Conservation (phyloP, 2,113 vertebrate species). For the Corynorhinus townsendii region DNA sequence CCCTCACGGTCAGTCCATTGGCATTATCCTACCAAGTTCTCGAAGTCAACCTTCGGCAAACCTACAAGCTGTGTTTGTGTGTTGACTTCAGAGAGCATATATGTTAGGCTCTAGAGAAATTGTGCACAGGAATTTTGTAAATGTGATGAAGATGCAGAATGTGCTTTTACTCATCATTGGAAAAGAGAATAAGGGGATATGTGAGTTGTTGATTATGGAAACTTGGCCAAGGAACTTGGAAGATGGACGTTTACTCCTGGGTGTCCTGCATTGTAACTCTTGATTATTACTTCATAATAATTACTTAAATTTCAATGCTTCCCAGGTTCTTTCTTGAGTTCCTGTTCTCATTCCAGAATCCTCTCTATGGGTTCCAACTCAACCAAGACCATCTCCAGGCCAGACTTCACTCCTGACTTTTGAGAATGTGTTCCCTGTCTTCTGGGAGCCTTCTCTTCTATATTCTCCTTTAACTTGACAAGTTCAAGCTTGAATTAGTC, state of each 20-base stretch:
- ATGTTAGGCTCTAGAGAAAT: neutral
- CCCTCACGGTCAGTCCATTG: neutral
- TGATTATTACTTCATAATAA: neutral
- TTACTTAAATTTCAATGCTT: neutral
- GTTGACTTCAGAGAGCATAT: neutral
- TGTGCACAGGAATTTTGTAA: neutral
- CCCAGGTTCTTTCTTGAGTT: neutral
- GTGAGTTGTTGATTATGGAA: neutral
- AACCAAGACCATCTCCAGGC: neutral
- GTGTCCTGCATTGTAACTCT: neutral
- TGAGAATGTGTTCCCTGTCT: neutral
- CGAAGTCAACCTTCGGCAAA: neutral
- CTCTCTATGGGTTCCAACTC: neutral
- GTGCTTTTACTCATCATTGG: neutral
- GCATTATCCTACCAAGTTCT: neutral
- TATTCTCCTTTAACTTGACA: slow-evolving; percentile 13
- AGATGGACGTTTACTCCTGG: neutral
- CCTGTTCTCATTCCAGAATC: neutral
- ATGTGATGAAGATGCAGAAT: neutral
- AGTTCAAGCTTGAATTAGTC: slow-evolving; percentile 52
- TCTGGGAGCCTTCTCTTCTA: neutral
- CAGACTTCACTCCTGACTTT: neutral
- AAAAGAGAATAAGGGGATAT: neutral
- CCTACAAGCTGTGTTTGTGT: neutral
- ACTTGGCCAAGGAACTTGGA: neutral